Evolutionary conservation across 92 coral and sea anemone species (phyloP), one percentile per base, ranked within the genome.

Genomic region (Paramuricea clavata): DNA sequence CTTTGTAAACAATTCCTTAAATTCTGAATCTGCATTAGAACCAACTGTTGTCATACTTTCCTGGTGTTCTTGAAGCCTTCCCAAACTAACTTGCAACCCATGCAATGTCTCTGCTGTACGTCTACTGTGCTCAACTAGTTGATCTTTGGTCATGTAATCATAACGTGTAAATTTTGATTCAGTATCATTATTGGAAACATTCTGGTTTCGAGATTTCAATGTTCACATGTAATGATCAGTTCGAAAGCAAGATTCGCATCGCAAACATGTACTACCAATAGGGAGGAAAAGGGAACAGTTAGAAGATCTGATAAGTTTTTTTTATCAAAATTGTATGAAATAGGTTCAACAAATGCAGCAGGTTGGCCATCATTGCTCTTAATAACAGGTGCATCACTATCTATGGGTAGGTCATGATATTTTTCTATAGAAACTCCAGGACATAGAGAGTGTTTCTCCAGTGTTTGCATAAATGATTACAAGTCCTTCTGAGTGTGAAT

Each of bases 101-200:
- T 82, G 78, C 76, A 90, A 30, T 83, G 82, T 87, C 17, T 21
- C 74, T 76, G 93, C 76, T 69, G 56, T 49, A 12, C 72, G 41
- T 81, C 88, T 86, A 4, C 78, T 74, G 26, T 59, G 65, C 17
- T 89, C 49, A 44, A 86, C 50, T 21, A 90, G 82, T 43, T 87
- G 81, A 2, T 87, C 34, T 69, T 86, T 90, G 5, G 61, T 59
- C 80, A 91, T 62, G 74, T 86, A 74, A 50, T 86, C 93, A 82
- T 78, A 82, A 50, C 82, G 74, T 30, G 88, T 78, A 75, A 68
- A 39, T 50, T 82, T 88, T 10, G 88, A 52, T 39, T 4, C 44
- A 39, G 44, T 39, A 17, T 21, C 12, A 3, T 52, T 13, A 17
- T 52, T 13, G 61, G 21, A 13, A 52, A 3, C 10, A 39, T 39